Conservation (phyloP, 2,888 invertebrate genomes). For the Agrochola lychnidis region DNA sequence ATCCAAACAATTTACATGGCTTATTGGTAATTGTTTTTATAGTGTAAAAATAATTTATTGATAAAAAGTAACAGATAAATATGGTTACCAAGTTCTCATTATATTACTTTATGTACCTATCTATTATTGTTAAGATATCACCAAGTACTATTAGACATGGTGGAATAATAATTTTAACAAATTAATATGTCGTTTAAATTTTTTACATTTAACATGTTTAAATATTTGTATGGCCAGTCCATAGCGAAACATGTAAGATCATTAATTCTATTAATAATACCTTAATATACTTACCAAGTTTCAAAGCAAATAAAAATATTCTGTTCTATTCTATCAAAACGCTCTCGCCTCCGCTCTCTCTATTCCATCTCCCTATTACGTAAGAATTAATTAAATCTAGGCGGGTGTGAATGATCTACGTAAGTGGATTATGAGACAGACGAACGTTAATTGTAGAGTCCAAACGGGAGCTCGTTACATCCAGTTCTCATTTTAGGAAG, state of each 20-base stretch:
- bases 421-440: slow-evolving; percentile 70
- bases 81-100: neutral
- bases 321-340: too few species aligned
- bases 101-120: too few species aligned
- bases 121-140: too few species aligned
- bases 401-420: slow-evolving; percentile 68
- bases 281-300: too few species aligned
- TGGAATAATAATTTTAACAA: too few species aligned
- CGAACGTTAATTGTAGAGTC: slow-evolving; percentile 57
- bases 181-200: too few species aligned
- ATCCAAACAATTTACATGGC: neutral
- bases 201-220: too few species aligned
- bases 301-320: too few species aligned
- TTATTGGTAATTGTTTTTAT: neutral
- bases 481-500: slow-evolving; percentile 36
- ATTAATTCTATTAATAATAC: too few species aligned
- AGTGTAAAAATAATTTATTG: neutral
- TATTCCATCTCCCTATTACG: slow-evolving; percentile 23
- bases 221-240: too few species aligned
- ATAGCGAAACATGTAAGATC: too few species aligned
- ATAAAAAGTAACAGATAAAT: slow-evolving; percentile 2
- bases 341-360: slow-evolving; percentile 6
- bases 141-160: too few species aligned
- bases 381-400: slow-evolving; percentile 64
- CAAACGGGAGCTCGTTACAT: slow-evolving; percentile 34